These are phyloP conservation scores for Nanorana parkeri DNA, from an alignment of 2,113 vertebrate genomes.

Conservation along the genomic window DNA sequence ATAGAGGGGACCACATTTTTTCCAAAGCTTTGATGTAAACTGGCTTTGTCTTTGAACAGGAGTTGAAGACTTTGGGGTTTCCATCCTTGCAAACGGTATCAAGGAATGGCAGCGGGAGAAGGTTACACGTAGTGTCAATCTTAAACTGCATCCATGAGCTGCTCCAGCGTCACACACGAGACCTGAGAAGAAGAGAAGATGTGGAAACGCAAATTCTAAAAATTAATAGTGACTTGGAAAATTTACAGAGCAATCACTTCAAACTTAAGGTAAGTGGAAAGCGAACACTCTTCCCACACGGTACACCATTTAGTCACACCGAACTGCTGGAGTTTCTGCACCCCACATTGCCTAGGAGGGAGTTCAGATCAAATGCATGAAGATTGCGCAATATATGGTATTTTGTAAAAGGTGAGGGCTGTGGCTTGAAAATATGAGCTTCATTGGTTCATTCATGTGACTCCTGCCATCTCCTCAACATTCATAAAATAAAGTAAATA, in stretches of 20 bases:
- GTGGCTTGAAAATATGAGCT: neutral
- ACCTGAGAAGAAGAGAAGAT: slow-evolving; percentile 82
- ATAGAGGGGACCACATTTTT: neutral
- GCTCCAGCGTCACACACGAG: slow-evolving; percentile 82
- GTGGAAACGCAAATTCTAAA: slow-evolving; percentile 88
- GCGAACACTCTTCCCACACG: neutral
- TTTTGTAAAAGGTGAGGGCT: neutral
- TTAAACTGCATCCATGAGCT: slow-evolving; percentile 91
- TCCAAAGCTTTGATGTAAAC: neutral
- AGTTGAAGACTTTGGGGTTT: slow-evolving; percentile 85
- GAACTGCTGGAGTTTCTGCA: too few relatives aligned
- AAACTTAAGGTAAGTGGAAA: slow-evolving; percentile 83
- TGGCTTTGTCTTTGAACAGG: slow-evolving; percentile 71
- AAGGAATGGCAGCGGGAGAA: slow-evolving; percentile 69
- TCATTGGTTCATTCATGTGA: too few relatives aligned
- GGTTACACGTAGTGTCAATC: slow-evolving; percentile 77
- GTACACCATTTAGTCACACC: too few relatives aligned
- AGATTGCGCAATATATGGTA: too few relatives aligned
- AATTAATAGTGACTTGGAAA: slow-evolving; percentile 86
- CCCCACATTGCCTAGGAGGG: too few relatives aligned
- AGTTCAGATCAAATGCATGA: too few relatives aligned
- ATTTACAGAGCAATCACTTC: slow-evolving; percentile 86
- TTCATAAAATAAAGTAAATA: too few relatives aligned
- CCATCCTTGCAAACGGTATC: slow-evolving; percentile 78
- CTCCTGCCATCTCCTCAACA: neutral